Evolutionary conservation across 1,140 invertebrate species (phyloP), one percentile per base, ranked within the genome.

Genomic region (Nasonia vitripennis): DNA sequence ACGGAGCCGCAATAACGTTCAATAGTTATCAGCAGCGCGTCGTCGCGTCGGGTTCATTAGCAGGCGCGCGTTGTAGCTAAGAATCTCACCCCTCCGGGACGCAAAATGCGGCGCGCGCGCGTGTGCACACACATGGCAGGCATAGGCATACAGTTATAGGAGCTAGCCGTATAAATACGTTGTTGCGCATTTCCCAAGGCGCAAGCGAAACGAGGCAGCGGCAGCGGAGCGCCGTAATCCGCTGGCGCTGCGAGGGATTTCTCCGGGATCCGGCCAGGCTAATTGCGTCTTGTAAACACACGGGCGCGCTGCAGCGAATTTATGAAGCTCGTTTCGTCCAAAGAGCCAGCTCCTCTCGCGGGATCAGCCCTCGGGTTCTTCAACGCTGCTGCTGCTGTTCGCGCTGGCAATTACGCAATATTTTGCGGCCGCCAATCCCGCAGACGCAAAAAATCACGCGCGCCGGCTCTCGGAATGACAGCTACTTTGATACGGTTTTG

Each of bases 221-320:
- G 68, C 83, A 37, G 34, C 34, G 5, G 34, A 37, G 34, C 34
- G 77, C 51, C 77, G 77, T 78, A 51, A 55, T 78, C 55, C 73
- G 81, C 48, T 70, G 82, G 37, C 77, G 79, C 55, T 82, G 51
- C 74, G 73, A 41, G 73, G 73, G 73, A 75, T 75, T 75, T 78
- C 62, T 68, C 55, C 10, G 17, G 62, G 55, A 37, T 67, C 31
- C 83, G 79, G 34, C 87, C 88, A 86, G 77, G 74, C 90, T 91
- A 90, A 91, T 91, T 91, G 89, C 88, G 87, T 87, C 87, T 87
- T 86, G 89, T 88, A 89, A 89, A 89, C 74, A 79, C 77, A 71
- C 80, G 86, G 62, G 45, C 74, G 45, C 78, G 75, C 17, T 9
- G n/a, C 70, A 67, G 84, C 78, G 78, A 89, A 89, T 89, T 90